phyloP scores from a whole-genome alignment of 2,888 invertebrate genomes.

The Platypus cylindrus region DNA sequence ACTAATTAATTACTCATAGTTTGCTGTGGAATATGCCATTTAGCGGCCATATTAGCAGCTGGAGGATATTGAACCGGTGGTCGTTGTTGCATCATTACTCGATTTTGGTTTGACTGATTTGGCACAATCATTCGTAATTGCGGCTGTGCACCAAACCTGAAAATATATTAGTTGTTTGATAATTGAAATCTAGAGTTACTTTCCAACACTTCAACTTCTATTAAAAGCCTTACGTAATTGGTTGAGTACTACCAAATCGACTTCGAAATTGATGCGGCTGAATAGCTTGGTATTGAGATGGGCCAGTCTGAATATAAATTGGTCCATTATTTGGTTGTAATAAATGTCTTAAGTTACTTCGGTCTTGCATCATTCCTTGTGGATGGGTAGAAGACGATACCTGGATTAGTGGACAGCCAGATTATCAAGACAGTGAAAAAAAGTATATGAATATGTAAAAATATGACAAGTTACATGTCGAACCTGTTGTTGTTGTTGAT shows the following conservation, averaged over 20 bases:
- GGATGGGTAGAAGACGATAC: constrained; percentile 50
- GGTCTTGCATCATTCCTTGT: constrained; percentile 36
- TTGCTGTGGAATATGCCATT: constrained; percentile 68
- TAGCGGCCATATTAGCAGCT: constrained; percentile 25
- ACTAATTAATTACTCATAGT: constrained; percentile 16
- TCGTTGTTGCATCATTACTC: constrained; percentile 20
- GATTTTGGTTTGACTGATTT: constrained; percentile 18
- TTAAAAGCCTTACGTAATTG: constrained; percentile 7
- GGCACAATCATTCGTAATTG: constrained; percentile 13
- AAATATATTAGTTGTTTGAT: constrained; percentile 11
- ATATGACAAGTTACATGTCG: too few species aligned
- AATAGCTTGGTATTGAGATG: constrained; percentile 34
- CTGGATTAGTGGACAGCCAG: constrained; percentile 27
- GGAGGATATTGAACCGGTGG: constrained; percentile 20
- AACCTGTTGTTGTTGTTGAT: constrained; percentile 26
- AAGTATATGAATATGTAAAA: too few species aligned
- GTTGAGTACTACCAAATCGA: constrained; percentile 13
- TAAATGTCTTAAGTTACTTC: constrained; percentile 33
- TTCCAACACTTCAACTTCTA: background rate
- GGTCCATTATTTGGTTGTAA: constrained; percentile 30
- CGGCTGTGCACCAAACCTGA: constrained; percentile 19
- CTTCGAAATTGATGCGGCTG: constrained; percentile 32
- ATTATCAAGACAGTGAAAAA: too few species aligned
- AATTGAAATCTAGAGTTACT: background rate
- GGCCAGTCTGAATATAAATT: constrained; percentile 35